Evolutionary conservation across 2,797 vertebrate species (phyloP), one percentile per base, ranked within the genome.

Genomic region (Aulostomus chinensis): DNA sequence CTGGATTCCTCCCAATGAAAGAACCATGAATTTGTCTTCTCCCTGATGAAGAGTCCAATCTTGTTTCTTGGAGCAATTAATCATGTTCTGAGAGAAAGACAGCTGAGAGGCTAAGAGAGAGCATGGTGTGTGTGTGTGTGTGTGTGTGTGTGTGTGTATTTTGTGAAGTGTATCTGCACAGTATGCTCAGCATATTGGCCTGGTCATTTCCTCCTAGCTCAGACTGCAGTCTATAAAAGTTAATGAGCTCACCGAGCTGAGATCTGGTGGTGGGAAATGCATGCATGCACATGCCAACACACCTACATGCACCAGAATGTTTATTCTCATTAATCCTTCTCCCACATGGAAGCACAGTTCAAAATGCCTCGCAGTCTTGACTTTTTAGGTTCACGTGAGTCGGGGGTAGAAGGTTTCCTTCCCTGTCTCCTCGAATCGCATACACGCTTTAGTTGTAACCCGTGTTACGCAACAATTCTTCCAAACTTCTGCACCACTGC

Each of bases 171-270:
- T 20, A 68, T 58, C 29, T 56, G 50, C 49, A 51, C 41, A 34
- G 53, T 2, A 10, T 5, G 64, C 75, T 88, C 78, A 81, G 86
- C 68, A 82, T 69, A 81, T 76, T 71, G 76, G 70, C 55, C 64
- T 29, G 11, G 54, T 60, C 65, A 62, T 73, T 79, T 77, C 53
- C 75, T 71, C 61, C 13, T 1, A 34, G 11, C 63, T 51, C 52
- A 6, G 34, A 42, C 68, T 48, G 71, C 61, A 79, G 76, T 78
- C 78, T 65, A 85, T 82, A 87, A 86, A 86, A 81, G 64, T 78
- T 86, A 84, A 84, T 68, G 72, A 86, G 70, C 61, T 64, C 22
- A 14, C 54, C 8, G 63, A 57, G 46, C 45, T 31, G 28, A 38
- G 45, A 62, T 15, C 8, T 43, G 46, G 35, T 30, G 26, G 5